phyloP scores from a whole-genome alignment of 2,888 invertebrate genomes.

The Julus scandinavius region DNA sequence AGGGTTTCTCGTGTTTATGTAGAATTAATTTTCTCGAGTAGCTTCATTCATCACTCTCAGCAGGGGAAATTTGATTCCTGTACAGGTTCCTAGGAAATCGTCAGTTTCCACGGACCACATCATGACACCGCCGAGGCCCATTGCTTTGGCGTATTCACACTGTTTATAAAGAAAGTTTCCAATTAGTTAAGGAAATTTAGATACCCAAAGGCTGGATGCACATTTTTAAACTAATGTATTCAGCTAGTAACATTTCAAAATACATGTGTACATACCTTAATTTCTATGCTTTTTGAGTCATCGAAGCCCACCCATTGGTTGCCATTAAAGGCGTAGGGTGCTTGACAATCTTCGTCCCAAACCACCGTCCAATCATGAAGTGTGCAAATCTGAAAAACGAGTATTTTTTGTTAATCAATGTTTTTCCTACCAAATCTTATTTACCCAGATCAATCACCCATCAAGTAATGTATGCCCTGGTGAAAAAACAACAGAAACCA shows the following conservation, averaged over 20 bases:
- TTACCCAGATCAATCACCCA: too few relatives aligned
- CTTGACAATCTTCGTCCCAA: slow-evolving; percentile 64
- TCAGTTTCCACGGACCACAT: slow-evolving; percentile 92
- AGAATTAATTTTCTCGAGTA: background rate
- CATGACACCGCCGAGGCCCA: slow-evolving; percentile 82
- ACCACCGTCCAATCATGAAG: slow-evolving; percentile 66
- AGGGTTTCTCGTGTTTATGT: background rate
- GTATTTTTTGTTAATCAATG: too few relatives aligned
- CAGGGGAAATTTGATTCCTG: slow-evolving; percentile 11
- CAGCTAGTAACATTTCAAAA: too few relatives aligned
- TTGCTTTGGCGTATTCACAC: slow-evolving; percentile 72
- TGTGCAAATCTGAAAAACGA: slow-evolving; percentile 72
- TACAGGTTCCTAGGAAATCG: slow-evolving; percentile 80
- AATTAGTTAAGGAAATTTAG: background rate
- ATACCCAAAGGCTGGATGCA: background rate
- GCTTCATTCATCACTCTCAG: background rate
- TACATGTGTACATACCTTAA: slow-evolving; percentile 71
- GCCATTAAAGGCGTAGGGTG: slow-evolving; percentile 72
- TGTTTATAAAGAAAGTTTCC: slow-evolving; percentile 61
- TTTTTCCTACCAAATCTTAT: too few relatives aligned
- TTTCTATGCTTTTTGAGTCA: slow-evolving; percentile 77
- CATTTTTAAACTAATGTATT: too few relatives aligned
- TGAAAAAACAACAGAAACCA: too few relatives aligned
- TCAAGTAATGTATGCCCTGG: too few relatives aligned
- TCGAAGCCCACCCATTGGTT: slow-evolving; percentile 78